phyloP scores from a whole-genome alignment of 2,797 vertebrate species.

The Rhinophrynus dorsalis region DNA sequence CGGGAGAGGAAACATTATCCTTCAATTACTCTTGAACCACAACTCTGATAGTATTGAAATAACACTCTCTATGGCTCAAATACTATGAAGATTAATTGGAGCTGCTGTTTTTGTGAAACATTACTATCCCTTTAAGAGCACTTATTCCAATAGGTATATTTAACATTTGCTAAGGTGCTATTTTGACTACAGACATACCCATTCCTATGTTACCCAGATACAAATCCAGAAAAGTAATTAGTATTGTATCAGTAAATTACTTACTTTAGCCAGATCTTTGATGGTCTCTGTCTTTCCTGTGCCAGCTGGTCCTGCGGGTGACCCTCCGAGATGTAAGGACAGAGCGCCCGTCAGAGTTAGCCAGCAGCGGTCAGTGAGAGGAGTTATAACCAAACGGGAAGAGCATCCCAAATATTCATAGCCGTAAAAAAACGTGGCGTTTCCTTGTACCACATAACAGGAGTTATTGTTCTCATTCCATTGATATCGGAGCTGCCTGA shows the following conservation, averaged over 20 bases:
- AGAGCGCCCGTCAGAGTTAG: slow-evolving; percentile 61
- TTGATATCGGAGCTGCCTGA: slow-evolving; percentile 65
- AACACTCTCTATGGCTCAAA: no score
- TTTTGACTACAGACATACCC: no score
- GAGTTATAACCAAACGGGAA: slow-evolving; percentile 61
- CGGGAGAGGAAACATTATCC: no score
- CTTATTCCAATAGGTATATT: no score
- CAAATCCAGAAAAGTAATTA: no score
- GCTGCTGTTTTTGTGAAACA: no score
- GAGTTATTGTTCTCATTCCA: slow-evolving; percentile 61
- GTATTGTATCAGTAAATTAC: slow-evolving; percentile 12
- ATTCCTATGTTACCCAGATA: no score
- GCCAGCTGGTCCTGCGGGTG: slow-evolving; percentile 59
- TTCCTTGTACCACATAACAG: slow-evolving; percentile 62
- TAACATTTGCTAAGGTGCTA: no score
- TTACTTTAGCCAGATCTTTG: slow-evolving; percentile 67
- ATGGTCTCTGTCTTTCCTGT: slow-evolving; percentile 66
- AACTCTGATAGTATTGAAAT: no score
- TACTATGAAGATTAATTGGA: no score
- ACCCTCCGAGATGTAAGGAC: slow-evolving; percentile 62
- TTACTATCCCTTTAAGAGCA: no score
- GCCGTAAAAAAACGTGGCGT: slow-evolving; percentile 62
- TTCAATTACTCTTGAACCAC: no score
- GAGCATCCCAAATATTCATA: slow-evolving; percentile 70
- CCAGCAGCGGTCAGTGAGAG: slow-evolving; percentile 68